Evolutionary conservation across 2,797 vertebrate genomes (phyloP).

Genomic region (Rhabdomys pumilio): DNA sequence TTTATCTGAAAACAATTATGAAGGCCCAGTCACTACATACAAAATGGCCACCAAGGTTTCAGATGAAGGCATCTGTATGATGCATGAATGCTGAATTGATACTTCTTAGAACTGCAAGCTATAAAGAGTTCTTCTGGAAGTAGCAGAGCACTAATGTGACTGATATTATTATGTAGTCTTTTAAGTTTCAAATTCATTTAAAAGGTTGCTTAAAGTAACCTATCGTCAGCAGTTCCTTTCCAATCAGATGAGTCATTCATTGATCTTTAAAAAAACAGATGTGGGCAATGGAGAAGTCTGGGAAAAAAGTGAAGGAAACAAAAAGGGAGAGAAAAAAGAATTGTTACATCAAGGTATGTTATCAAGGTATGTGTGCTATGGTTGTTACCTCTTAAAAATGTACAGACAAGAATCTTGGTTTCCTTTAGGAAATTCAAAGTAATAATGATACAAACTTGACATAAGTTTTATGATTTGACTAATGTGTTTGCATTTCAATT

Average conservation of each 20-base stretch:
- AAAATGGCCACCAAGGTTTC: constrained; percentile 20
- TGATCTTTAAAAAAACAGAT: constrained; percentile 68
- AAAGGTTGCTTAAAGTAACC: constrained; percentile 65
- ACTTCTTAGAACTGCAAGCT: background rate
- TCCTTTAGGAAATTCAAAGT: constrained; percentile 27
- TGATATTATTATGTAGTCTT: constrained; percentile 51
- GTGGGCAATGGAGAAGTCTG: constrained; percentile 13
- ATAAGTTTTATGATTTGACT: background rate
- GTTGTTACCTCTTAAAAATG: constrained; percentile 37
- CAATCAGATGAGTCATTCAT: constrained; percentile 65
- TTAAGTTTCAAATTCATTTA: constrained; percentile 71
- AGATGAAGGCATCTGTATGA: background rate
- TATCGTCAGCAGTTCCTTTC: constrained; percentile 69
- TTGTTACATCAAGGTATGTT: background rate
- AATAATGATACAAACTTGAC: constrained; percentile 3
- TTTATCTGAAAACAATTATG: constrained; percentile 14
- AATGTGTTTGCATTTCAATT: background rate
- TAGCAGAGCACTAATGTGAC: background rate
- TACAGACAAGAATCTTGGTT: constrained; percentile 20
- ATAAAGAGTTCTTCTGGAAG: constrained; percentile 8
- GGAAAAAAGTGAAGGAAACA: constrained; percentile 8
- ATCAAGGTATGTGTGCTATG: background rate
- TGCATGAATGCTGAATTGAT: background rate
- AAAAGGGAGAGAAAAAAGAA: background rate
- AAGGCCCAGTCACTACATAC: background rate